These are phyloP conservation scores for Paracanthobrama guichenoti DNA, from an alignment of 2,113 vertebrate species.

Conservation along the genomic window DNA sequence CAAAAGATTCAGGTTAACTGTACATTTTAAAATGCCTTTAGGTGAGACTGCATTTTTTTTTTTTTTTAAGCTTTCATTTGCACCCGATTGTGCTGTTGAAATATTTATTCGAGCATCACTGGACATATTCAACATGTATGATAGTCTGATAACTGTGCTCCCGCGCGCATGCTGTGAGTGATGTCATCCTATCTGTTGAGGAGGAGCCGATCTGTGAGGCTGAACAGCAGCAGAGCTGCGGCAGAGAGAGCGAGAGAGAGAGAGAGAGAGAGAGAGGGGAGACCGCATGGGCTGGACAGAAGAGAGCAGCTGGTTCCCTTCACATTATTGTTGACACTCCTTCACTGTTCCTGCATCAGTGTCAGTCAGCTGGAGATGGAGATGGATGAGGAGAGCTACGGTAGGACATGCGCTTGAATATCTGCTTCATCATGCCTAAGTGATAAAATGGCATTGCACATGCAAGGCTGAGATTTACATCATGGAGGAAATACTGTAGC, in stretches of 20 bases:
- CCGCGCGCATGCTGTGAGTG: background rate
- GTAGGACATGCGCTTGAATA: conserved; percentile 55
- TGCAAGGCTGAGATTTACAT: background rate
- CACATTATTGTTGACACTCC: background rate
- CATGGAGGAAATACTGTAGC: background rate
- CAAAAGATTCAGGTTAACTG: too few relatives aligned
- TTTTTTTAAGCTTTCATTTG: too few relatives aligned
- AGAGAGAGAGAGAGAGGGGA: background rate
- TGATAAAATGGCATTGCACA: background rate
- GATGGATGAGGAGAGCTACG: conserved; percentile 69
- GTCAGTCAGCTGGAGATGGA: conserved; percentile 61
- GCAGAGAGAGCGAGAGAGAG: background rate
- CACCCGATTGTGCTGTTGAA: too few relatives aligned
- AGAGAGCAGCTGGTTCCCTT: background rate
- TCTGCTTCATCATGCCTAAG: background rate
- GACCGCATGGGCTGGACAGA: background rate
- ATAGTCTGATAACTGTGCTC: too few relatives aligned
- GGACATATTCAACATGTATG: too few relatives aligned
- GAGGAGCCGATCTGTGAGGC: background rate
- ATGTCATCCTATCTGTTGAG: background rate
- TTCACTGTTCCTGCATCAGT: conserved; percentile 44
- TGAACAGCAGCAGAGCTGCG: background rate
- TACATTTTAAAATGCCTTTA: too few relatives aligned
- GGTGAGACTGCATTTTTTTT: too few relatives aligned
- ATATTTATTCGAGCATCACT: too few relatives aligned